These are phyloP conservation scores for Dicerorhinus sumatrensis DNA, from an alignment of 2,113 vertebrate genomes.

Conservation along the genomic window DNA sequence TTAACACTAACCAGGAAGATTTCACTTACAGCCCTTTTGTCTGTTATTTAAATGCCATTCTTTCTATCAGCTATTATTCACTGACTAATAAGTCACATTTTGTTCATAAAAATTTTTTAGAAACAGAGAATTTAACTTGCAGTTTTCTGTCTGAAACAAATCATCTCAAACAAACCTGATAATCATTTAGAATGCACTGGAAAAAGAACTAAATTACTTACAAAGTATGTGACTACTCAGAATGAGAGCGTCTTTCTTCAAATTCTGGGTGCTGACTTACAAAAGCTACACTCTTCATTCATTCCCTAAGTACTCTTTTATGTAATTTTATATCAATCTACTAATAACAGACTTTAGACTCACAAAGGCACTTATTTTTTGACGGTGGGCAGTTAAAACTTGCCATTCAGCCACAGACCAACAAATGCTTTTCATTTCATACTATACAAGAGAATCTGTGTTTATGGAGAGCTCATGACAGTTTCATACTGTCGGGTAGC, in stretches of 20 bases:
- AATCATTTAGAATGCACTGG: not conserved
- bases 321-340: not conserved
- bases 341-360: not conserved
- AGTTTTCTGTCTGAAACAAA: slow-evolving; percentile 7
- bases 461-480: not conserved
- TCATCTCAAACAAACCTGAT: not conserved
- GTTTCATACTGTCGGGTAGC: not conserved
- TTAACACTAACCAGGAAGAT: not conserved
- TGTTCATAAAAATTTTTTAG: not conserved
- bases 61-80: not conserved
- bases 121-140: not conserved
- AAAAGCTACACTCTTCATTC: not conserved
- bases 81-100: not conserved
- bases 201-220: not conserved
- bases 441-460: slow-evolving; percentile 1
- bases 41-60: not conserved
- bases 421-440: not conserved
- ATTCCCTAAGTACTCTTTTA: not conserved
- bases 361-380: not conserved
- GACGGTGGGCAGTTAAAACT: not conserved
- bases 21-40: not conserved
- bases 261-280: not conserved
- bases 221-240: not conserved
- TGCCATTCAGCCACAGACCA: not conserved
- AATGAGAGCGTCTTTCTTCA: not conserved